These are phyloP conservation scores for Echiichthys vipera DNA, from an alignment of 2,797 vertebrate species.

Conservation along the genomic window DNA sequence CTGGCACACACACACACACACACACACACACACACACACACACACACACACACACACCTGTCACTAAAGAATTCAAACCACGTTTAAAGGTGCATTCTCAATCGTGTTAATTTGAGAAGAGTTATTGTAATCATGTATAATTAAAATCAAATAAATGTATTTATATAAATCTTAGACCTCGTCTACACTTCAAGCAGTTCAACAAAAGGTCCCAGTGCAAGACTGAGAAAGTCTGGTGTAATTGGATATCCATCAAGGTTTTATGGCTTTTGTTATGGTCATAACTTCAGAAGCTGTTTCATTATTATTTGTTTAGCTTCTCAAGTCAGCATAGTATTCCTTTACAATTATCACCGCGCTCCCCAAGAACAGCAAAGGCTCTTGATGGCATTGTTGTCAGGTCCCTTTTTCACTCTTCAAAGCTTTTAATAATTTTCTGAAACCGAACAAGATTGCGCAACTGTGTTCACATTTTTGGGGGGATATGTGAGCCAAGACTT, in stretches of 20 bases:
- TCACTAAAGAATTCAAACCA: background rate
- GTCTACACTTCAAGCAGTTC: background rate
- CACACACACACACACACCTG: background rate
- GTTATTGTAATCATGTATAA: too few relatives aligned
- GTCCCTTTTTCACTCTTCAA: background rate
- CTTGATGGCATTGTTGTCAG: background rate
- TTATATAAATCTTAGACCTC: background rate
- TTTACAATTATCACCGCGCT: background rate
- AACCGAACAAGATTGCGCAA: constrained; percentile 58
- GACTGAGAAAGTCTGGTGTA: background rate
- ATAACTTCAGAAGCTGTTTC: background rate
- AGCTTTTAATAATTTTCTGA: constrained; percentile 9
- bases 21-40: background rate
- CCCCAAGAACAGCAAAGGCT: background rate
- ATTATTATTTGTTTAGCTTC: constrained; percentile 1
- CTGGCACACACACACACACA: background rate
- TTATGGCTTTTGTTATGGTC: background rate
- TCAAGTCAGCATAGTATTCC: background rate
- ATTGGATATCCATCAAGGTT: background rate
- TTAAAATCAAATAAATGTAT: background rate
- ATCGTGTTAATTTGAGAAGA: background rate
- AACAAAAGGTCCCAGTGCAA: background rate
- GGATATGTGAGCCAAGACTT: constrained; percentile 30
- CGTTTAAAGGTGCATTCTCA: constrained; percentile 1
- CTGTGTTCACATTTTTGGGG: constrained; percentile 20